Evolutionary conservation across 2,113 vertebrate genomes (phyloP).

Genomic region (Eclectus roratus): DNA sequence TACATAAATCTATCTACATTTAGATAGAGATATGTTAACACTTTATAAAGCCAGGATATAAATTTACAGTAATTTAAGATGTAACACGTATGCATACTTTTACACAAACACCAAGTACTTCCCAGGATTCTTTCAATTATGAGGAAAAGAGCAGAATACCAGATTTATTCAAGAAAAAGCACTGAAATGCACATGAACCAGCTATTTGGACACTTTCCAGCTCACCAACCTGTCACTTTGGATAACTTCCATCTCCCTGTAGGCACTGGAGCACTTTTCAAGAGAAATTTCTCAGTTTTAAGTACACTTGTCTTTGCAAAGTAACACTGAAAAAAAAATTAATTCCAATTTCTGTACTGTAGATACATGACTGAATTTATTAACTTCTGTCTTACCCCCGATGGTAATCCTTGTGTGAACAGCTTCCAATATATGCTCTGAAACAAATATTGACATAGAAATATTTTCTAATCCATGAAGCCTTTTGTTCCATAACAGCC

Average conservation of each 20-base stretch:
- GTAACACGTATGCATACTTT: accelerated
- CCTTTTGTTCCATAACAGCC: neutral
- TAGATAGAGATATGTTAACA: accelerated
- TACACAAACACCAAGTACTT: neutral
- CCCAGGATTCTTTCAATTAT: neutral
- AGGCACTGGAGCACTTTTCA: slow-evolving; percentile 1
- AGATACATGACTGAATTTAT: neutral
- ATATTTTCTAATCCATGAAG: neutral
- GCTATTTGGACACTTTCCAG: slow-evolving; percentile 14
- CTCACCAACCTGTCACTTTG: slow-evolving; percentile 12
- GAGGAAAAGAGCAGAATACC: neutral
- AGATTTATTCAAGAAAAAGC: neutral
- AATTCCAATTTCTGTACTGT: neutral
- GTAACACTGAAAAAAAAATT: neutral
- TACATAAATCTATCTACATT: neutral
- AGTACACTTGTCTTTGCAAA: slow-evolving; percentile 2
- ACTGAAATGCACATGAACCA: neutral
- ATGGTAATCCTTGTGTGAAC: neutral
- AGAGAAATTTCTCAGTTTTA: slow-evolving; percentile 30
- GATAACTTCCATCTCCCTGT: slow-evolving; percentile 2
- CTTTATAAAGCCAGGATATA: neutral
- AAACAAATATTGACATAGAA: neutral
- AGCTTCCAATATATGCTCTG: neutral
- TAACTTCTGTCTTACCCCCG: neutral
- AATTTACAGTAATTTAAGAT: neutral